A percentile compares a stretch with the other conserved stretches of the same genome.
phyloP scores from a whole-genome alignment of 2,888 invertebrate species.

The Macrostomum cliftonense region DNA sequence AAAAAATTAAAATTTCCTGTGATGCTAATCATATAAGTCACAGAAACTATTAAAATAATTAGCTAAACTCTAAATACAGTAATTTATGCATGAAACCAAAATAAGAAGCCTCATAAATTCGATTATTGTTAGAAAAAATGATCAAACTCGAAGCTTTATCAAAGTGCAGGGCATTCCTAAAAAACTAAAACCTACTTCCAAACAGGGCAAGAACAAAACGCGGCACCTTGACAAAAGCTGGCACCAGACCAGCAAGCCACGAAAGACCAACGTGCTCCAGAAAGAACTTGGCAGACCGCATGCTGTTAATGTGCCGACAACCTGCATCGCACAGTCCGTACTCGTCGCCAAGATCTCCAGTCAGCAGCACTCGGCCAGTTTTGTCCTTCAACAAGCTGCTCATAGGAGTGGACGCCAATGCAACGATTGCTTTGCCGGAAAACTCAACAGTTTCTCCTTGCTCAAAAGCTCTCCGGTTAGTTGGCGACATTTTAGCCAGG shows the following conservation, averaged over 20 bases:
- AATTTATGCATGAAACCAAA: too few species aligned
- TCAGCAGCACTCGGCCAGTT: constrained; percentile 27
- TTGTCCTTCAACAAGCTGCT: constrained; percentile 22
- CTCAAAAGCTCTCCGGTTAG: constrained; percentile 9
- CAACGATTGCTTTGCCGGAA: constrained; percentile 20
- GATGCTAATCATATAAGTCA: too few species aligned
- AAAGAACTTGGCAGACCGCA: not conserved
- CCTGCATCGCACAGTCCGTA: constrained; percentile 35
- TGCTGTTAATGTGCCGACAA: constrained; percentile 15
- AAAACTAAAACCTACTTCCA: not conserved
- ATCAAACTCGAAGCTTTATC: too few species aligned
- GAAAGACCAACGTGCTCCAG: too few species aligned
- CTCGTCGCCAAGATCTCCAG: constrained; percentile 30
- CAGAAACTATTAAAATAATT: too few species aligned
- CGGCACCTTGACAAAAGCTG: not conserved
- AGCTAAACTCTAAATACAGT: too few species aligned
- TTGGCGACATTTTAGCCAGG: not conserved
- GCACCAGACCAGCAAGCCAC: not conserved
- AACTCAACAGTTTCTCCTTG: constrained; percentile 20
- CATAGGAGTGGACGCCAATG: constrained; percentile 21
- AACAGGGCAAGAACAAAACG: not conserved
- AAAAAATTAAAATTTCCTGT: too few species aligned
- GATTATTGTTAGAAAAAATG: too few species aligned
- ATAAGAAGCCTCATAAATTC: too few species aligned
- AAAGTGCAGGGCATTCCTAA: too few species aligned